Percentiles rank a stretch among this genome's conserved stretches.
These are phyloP conservation scores for Augiades crinisus DNA, from an alignment of 2,888 invertebrate species.

Conservation along the genomic window DNA sequence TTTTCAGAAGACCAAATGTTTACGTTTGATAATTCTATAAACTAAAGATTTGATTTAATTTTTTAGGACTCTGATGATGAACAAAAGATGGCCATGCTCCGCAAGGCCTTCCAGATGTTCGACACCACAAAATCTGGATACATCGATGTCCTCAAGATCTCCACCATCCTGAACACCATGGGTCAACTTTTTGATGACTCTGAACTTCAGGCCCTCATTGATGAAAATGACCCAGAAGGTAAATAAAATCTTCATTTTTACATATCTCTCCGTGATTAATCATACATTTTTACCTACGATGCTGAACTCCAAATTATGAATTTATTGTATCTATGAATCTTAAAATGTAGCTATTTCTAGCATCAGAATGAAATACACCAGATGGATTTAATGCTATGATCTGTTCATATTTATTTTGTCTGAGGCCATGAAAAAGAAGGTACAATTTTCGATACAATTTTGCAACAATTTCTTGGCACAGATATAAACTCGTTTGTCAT, in stretches of 20 bases:
- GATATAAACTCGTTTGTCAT: slow-evolving; percentile 4
- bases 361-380: no score
- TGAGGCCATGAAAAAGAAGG: neutral
- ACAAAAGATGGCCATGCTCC: slow-evolving; percentile 93
- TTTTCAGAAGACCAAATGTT: no score
- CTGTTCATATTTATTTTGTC: neutral
- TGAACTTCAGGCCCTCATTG: slow-evolving; percentile 93
- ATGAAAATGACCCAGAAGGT: slow-evolving; percentile 95
- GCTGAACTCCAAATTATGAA: no score
- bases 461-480: slow-evolving; percentile 6
- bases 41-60: no score
- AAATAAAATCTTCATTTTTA: slow-evolving; percentile 23
- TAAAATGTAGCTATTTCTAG: no score
- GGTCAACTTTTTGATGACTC: slow-evolving; percentile 96
- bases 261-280: no score
- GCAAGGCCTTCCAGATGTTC: slow-evolving; percentile 98
- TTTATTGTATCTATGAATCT: no score
- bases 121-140: slow-evolving; percentile 96
- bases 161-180: slow-evolving; percentile 96
- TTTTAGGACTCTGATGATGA: slow-evolving; percentile 84
- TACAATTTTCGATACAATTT: neutral
- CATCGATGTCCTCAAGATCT: slow-evolving; percentile 94
- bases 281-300: no score
- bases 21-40: no score
- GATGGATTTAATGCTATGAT: no score